Base-by-base conservation (phyloP, 2,888 invertebrate genomes). In the Philopedon plagiatum region DNA sequence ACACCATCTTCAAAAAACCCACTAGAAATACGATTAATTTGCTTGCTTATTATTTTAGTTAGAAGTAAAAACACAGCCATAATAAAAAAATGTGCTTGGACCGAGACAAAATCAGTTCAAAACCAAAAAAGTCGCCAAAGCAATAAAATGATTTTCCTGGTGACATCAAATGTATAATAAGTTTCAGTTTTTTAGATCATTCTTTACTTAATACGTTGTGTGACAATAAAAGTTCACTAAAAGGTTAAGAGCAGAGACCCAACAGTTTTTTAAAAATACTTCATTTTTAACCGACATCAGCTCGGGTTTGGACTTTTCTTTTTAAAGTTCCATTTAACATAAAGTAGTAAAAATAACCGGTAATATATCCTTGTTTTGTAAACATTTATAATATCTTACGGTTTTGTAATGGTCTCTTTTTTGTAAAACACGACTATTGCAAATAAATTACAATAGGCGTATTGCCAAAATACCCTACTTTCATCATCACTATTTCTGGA, bases 401-500 rank as follows among this genome's bases (percentile, higher is more conserved):
- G 11, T 39, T 57, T 57, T 61, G 15, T 46, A 44, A 18, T 46
- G 32, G 44, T 58, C n/a, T 39, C 15, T n/a, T 39, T 7, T 29
- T 19, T 44, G 46, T 32, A 46, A 44, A 44, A 61, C 44, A 61
- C 58, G 34, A 60, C 44, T 29, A 32, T 29, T 61, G 61, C 61
- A 61, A 61, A 29, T 63, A 63, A 57, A 65, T 57, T 32, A 41
- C 41, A 29, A 34, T 39, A 58, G 71, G 71, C 71, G 46, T 18
- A 23, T 39, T 66, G 71, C 71, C 71, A 71, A 54, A 41, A 71
- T 41, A 51, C 61, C 58, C 65, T 65, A 29, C 26, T 65, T 32
- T 26, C 15, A 60, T 66, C 60, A 57, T 37, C 49, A 61, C 71
- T 71, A 71, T 71, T 71, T 54, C 41, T 61, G 71, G 66, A 65